phyloP scores from a whole-genome alignment of 1,140 invertebrate species.

The Macrobrachium nipponense region DNA sequence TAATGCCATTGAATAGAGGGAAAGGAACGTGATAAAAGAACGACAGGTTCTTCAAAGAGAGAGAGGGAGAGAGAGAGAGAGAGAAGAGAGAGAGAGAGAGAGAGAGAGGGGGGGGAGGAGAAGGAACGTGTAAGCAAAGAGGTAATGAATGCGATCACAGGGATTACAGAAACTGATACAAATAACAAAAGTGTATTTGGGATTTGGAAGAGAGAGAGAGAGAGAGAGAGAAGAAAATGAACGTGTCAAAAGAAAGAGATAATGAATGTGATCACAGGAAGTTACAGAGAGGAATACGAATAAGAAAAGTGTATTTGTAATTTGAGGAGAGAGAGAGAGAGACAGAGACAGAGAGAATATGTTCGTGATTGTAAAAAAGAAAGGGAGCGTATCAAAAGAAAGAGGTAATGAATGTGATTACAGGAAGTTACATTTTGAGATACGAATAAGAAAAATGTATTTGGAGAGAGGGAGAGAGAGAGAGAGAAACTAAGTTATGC shows the following conservation, averaged over 20 bases:
- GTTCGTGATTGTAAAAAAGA: background rate
- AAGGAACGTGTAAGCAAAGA: no score
- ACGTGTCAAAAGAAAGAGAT: no score
- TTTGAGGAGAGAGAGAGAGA: background rate
- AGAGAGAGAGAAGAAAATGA: no score
- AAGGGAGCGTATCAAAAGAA: background rate
- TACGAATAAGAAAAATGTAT: background rate
- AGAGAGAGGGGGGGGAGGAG: constrained; percentile 8
- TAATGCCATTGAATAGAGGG: no score
- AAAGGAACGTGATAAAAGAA: no score
- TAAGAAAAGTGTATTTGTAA: background rate
- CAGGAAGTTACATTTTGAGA: background rate
- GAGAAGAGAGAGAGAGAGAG: no score
- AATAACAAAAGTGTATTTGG: no score
- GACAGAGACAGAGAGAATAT: background rate
- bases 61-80: background rate
- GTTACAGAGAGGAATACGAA: constrained; percentile 8
- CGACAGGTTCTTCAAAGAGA: no score
- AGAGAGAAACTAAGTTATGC: no score
- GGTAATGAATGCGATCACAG: no score
- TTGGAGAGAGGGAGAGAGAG: background rate
- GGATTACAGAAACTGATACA: no score
- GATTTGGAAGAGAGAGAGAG: no score
- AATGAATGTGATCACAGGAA: background rate
- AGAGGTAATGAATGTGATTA: background rate